A percentile compares a stretch with the other conserved stretches of the same genome.
Evolutionary conservation across 2,888 invertebrate species (phyloP).

Genomic region (Lasius fuliginosus): DNA sequence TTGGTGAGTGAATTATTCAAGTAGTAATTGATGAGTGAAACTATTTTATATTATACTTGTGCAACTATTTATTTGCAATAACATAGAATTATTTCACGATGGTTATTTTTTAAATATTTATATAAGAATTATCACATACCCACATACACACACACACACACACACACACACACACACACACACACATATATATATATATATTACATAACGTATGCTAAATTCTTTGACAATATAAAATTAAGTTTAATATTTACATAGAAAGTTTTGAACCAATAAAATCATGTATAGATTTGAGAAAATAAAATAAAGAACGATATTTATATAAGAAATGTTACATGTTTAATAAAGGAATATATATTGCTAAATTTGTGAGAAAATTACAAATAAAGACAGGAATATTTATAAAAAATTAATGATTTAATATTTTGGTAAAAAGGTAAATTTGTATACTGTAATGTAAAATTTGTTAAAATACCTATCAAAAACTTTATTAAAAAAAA

Average conservation of each 20-base stretch:
- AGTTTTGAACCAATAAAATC: neutral
- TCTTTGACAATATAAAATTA: neutral
- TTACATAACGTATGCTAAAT: neutral
- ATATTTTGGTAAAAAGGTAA: neutral
- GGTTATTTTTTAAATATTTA: neutral
- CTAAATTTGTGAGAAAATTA: neutral
- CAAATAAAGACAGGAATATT: neutral
- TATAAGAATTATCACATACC: neutral
- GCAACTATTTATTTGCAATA: constrained; percentile 17
- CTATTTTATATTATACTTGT: constrained; percentile 9
- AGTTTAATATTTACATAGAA: neutral
- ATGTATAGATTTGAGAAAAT: neutral
- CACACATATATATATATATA: too few relatives aligned
- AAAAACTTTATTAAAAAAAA: neutral
- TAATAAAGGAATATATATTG: neutral
- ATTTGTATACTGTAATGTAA: constrained; percentile 4
- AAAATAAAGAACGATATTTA: neutral
- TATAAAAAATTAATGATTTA: neutral
- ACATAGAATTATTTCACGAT: neutral
- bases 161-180: too few relatives aligned
- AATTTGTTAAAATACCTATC: neutral
- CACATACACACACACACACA: neutral
- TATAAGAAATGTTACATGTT: neutral
- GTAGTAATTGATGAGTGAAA: neutral
- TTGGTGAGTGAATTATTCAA: neutral